phyloP scores from a whole-genome alignment of 2,797 vertebrate genomes.

The Geotrypetes seraphini region DNA sequence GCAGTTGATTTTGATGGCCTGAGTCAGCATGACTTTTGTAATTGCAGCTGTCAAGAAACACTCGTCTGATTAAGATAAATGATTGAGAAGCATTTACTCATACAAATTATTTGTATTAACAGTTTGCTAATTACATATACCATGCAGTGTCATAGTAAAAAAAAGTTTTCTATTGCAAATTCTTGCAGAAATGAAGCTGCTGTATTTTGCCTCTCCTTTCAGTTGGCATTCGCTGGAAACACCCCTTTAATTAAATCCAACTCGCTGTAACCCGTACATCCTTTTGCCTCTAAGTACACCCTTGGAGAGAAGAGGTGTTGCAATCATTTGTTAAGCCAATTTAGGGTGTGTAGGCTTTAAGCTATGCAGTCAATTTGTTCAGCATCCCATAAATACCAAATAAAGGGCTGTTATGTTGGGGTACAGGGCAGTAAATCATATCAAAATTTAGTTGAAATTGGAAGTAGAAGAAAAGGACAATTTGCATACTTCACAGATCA shows the following conservation, averaged over 20 bases:
- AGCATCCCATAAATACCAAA: slow-evolving; percentile 24
- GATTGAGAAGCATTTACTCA: slow-evolving; percentile 43
- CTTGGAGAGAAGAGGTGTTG: slow-evolving; percentile 33
- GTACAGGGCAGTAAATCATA: no score
- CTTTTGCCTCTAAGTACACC: slow-evolving; percentile 29
- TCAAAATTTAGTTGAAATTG: no score
- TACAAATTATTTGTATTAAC: slow-evolving; percentile 46
- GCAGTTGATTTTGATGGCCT: no score
- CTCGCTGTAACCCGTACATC: slow-evolving; percentile 14
- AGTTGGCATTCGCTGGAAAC: slow-evolving; percentile 14
- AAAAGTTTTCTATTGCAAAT: slow-evolving; percentile 4
- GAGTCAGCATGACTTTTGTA: slow-evolving; percentile 49
- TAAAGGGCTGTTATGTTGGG: slow-evolving; percentile 8
- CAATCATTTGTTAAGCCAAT: slow-evolving; percentile 40
- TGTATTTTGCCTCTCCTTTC: slow-evolving; percentile 8
- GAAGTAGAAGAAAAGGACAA: no score
- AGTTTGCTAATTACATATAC: slow-evolving; percentile 43
- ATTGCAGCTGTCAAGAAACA: slow-evolving; percentile 50
- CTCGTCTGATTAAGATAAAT: slow-evolving; percentile 48
- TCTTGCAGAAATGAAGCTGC: slow-evolving; percentile 24
- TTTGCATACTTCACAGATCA: no score
- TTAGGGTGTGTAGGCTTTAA: slow-evolving; percentile 42
- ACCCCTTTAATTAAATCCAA: slow-evolving; percentile 11
- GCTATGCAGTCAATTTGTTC: slow-evolving; percentile 47
- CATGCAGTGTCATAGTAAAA: slow-evolving; percentile 13